These are phyloP conservation scores for Pelobates fuscus DNA, from an alignment of 2,113 vertebrate genomes.

Conservation along the genomic window DNA sequence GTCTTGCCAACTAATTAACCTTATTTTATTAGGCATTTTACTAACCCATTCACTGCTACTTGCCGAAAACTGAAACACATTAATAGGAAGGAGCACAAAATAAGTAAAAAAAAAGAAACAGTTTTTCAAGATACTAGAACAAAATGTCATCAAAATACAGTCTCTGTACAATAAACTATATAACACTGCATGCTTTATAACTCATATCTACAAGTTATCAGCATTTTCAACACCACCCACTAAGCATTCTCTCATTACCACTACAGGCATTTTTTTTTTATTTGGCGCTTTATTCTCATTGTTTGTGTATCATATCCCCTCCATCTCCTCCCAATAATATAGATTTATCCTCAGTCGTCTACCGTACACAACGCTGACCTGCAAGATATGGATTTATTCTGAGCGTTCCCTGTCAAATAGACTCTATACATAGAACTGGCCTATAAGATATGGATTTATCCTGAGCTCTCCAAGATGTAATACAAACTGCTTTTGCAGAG, in stretches of 20 bases:
- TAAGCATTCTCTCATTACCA: slow-evolving; percentile 8
- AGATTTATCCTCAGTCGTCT: slow-evolving; percentile 23
- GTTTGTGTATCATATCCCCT: background rate
- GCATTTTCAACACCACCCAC: background rate
- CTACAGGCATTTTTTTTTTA: slow-evolving; percentile 7
- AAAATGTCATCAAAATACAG: too few relatives aligned
- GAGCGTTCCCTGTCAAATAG: slow-evolving; percentile 21
- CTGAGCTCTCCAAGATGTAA: slow-evolving; percentile 25
- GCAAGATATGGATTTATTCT: slow-evolving; percentile 36
- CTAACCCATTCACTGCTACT: background rate
- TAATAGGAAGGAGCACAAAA: background rate
- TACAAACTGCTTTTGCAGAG: slow-evolving; percentile 3
- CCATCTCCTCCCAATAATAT: background rate
- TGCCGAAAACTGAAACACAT: background rate
- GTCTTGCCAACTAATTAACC: background rate
- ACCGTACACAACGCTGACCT: slow-evolving; percentile 6
- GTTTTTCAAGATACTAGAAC: background rate
- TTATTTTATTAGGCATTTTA: background rate
- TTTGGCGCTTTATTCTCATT: background rate
- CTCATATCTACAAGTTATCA: background rate
- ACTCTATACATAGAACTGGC: slow-evolving; percentile 38
- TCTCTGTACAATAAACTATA: background rate
- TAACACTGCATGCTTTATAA: background rate
- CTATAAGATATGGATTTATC: slow-evolving; percentile 45
- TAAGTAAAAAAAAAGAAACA: background rate